Base-by-base conservation (phyloP, 2,888 invertebrate genomes). In the Drosophila diplacantha region DNA sequence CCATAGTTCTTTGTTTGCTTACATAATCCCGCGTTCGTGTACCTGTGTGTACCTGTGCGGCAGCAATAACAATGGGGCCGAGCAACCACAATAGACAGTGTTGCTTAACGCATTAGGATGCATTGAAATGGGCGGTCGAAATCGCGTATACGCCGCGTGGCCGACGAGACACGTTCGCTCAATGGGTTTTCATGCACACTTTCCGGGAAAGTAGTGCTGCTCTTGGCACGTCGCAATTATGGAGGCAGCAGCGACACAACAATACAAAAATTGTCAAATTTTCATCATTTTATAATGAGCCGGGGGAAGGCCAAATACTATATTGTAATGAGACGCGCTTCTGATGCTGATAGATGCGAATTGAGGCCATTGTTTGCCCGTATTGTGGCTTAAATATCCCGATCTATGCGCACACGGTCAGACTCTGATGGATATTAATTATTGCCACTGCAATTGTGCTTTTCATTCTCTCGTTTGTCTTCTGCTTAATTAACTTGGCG, bases 31-130 rank as follows among this genome's bases (percentile, higher is more conserved):
- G 24, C 31, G 16, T n/a, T 16, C n/a, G 35, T 43, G 57, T 57
- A 20, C 32, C 39, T 54, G 18, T 38, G 37, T 16, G 39, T 39
- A 39, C 39, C 39, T 39, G 39, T 8, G 14, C 22, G 9, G 9
- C 41, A 43, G 22, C 47, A 59, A 59, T 39, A 49, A 61, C 59
- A 47, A 38, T 47, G 37, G 38, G 12, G 16, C 26, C 11, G 56
- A 20, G 26, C 4, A 6, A 22, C 59, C 59, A 60, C 59, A 60
- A 60, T 60, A 39, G 60, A 61, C 34, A 60, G 49, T 39, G 49
- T 61, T 60, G 49, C 60, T 60, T 60, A 60, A 61, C 60, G 61
- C 60, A 60, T 49, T 60, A 61, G 61, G 39, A 34, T 49, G 60
- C 60, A 61, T 60, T 41, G 47, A 49, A 61, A 60, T 34, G 29